These are phyloP conservation scores for Acanthosoma haemorrhoidale DNA, from an alignment of 2,888 invertebrate species.

Conservation along the genomic window DNA sequence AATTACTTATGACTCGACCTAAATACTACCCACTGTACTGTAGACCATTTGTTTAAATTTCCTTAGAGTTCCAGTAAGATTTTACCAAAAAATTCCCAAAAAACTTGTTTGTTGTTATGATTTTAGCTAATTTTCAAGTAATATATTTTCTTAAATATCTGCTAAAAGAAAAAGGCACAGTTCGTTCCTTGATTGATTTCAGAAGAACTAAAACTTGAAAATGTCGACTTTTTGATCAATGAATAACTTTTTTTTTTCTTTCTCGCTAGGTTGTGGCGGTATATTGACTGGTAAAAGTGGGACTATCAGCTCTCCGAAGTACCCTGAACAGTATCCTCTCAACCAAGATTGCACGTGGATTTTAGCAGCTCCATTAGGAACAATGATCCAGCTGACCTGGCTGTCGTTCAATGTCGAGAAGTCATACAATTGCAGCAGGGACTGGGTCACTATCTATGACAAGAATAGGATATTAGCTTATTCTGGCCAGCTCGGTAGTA, in stretches of 20 bases:
- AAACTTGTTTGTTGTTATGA: no score
- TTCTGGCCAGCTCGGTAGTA: slow-evolving; percentile 47
- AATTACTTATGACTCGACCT: no score
- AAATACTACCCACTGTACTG: no score
- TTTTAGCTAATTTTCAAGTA: no score
- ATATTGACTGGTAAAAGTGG: slow-evolving; percentile 56
- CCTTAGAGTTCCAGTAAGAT: no score
- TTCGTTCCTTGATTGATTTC: no score
- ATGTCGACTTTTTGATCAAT: no score
- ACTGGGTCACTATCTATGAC: slow-evolving; percentile 59
- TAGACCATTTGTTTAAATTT: no score
- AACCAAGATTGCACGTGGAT: slow-evolving; percentile 67
- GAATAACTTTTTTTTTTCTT: background rate
- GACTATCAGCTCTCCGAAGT: slow-evolving; percentile 64
- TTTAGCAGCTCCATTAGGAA: slow-evolving; percentile 62
- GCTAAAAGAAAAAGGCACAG: no score
- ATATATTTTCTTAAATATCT: no score
- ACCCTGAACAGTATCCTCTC: slow-evolving; percentile 63
- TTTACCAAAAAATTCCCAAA: no score
- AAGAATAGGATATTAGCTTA: slow-evolving; percentile 52
- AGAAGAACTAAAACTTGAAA: no score
- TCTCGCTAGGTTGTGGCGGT: slow-evolving; percentile 58
- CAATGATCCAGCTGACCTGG: slow-evolving; percentile 69
- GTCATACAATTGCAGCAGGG: slow-evolving; percentile 53
- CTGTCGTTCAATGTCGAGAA: slow-evolving; percentile 62